Percentiles rank a stretch among this genome's conserved stretches.
Evolutionary conservation across 2,113 vertebrate genomes (phyloP).

Genomic region (Ptilonorhynchus violaceus): DNA sequence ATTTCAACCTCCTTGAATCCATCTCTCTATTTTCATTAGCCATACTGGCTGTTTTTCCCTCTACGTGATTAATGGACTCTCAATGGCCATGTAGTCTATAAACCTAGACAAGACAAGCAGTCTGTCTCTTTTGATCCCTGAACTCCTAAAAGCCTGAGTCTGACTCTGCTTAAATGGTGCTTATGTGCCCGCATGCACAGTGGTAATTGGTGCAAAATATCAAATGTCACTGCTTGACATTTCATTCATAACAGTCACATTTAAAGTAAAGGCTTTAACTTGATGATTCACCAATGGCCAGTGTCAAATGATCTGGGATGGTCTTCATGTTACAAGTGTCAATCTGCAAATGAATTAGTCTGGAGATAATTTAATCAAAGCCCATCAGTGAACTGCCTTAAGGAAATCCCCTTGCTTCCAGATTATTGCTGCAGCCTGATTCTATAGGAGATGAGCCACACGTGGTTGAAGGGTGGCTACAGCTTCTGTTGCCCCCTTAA

Average conservation of each 20-base stretch:
- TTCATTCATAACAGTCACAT: conserved; percentile 28
- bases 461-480: background rate
- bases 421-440: background rate
- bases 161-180: conserved; percentile 13
- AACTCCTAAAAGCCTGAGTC: conserved; percentile 18
- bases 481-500: background rate
- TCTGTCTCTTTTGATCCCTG: conserved; percentile 3
- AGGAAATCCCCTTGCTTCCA: background rate
- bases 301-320: background rate
- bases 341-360: conserved; percentile 3
- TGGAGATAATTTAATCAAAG: conserved; percentile 1
- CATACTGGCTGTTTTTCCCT: background rate
- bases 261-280: background rate
- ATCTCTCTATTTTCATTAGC: background rate
- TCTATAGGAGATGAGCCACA: background rate
- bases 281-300: background rate
- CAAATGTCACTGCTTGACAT: conserved; percentile 39
- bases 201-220: conserved; percentile 7
- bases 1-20: background rate
- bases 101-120: conserved; percentile 27
- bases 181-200: background rate
- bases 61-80: background rate
- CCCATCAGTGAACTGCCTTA: background rate
- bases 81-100: background rate
- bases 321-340: background rate